phyloP scores from a whole-genome alignment of 1,140 invertebrate species.

The Ruditapes philippinarum region DNA sequence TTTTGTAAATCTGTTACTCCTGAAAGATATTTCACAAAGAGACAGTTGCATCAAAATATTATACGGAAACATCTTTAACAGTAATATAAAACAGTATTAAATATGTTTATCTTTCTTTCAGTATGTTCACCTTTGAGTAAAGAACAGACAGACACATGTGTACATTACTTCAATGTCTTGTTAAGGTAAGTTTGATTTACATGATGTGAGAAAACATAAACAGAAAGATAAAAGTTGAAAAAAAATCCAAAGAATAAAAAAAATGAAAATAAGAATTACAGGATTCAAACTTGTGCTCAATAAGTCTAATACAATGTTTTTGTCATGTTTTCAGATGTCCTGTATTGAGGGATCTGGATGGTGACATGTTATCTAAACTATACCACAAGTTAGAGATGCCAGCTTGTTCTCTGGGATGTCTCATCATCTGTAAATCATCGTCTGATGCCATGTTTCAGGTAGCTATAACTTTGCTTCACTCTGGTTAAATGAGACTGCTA shows the following conservation, averaged over 20 bases:
- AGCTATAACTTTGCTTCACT: neutral
- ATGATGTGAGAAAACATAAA: too few relatives aligned
- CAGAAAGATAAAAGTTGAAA: too few relatives aligned
- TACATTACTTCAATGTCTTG: slow-evolving; percentile 76
- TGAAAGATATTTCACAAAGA: too few relatives aligned
- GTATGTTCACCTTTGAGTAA: slow-evolving; percentile 72
- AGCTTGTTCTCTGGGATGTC: slow-evolving; percentile 74
- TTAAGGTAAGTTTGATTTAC: slow-evolving; percentile 66
- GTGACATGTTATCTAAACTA: slow-evolving; percentile 60
- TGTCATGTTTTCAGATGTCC: slow-evolving; percentile 74
- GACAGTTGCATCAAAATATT: too few relatives aligned
- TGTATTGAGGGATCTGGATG: slow-evolving; percentile 67
- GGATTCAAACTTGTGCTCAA: too few relatives aligned
- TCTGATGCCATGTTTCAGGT: neutral
- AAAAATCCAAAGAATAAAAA: too few relatives aligned
- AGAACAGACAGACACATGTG: slow-evolving; percentile 68
- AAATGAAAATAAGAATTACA: too few relatives aligned
- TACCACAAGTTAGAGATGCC: slow-evolving; percentile 72
- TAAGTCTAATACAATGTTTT: too few relatives aligned
- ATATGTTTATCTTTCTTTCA: slow-evolving; percentile 53
- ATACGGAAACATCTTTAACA: too few relatives aligned
- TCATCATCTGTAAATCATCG: slow-evolving; percentile 49
- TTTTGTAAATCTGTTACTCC: too few relatives aligned
- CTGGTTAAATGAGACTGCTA: too few relatives aligned
- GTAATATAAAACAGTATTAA: too few relatives aligned